Evolutionary conservation across 2,113 vertebrate species (phyloP), one percentile per base, ranked within the genome.

Genomic region (Rhynchomys soricoides): DNA sequence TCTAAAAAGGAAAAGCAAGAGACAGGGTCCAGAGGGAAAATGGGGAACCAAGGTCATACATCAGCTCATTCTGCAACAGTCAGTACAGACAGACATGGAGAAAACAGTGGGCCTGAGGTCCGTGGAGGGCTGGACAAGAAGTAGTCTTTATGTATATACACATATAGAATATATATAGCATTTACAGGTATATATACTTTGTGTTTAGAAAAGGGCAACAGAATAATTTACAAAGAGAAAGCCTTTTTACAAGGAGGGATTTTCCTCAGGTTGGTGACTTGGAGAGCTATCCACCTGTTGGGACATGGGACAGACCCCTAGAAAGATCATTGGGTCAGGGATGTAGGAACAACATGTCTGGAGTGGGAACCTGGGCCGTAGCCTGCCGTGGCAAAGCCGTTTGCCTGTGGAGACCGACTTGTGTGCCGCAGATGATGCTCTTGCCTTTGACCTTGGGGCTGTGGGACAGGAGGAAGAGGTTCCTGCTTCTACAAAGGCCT

Each of bases 131-230:
- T 98, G 97, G 98, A 98, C 98, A 98, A 95, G 97, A 93, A 86
- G 95, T 95, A 68, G 79, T 97, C 94, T 97, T 97, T 97, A 97
- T 98, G 98, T 96, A 97, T 97, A 98, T 97, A 98, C 97, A 87
- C 48, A 88, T 88, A 98, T 98, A 98, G 96, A 98, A 97, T 97
- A 98, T 97, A 95, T 98, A 96, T 97, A 95, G 87, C 97, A 97
- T 98, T 97, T 98, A 98, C 98, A 98, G 98, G 90, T 98, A 98
- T 98, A 98, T 98, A 98, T 98, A 98, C 97, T 95, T 78, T 98
- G 98, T 96, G 95, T 98, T 98, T 98, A 98, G 96, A 98, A 97
- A 97, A 97, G 95, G 88, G 96, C 89, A 94, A 93, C 79, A 77
- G 82, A 92, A 0, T 97, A 62, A 95, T 98, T 98, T 96, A 98